phyloP scores from a whole-genome alignment of 2,113 vertebrate species.

The Tringa solitaria region DNA sequence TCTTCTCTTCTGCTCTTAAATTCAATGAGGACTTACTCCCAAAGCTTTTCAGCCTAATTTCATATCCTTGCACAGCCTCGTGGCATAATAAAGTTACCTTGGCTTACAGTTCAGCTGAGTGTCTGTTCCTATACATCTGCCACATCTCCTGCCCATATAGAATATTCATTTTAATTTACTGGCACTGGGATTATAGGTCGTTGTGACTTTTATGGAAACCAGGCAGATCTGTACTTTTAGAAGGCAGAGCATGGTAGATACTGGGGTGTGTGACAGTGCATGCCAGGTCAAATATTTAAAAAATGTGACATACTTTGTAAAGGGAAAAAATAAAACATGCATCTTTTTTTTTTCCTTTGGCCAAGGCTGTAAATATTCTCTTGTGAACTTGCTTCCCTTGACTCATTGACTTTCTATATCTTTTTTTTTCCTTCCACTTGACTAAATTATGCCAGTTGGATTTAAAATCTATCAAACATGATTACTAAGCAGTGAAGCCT shows the following conservation, averaged over 20 bases:
- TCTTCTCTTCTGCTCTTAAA: not conserved
- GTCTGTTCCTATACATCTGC: not conserved
- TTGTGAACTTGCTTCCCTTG: not conserved
- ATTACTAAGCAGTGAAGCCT: not conserved
- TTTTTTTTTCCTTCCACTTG: not conserved
- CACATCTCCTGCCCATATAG: rapidly evolving
- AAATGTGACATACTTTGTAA: not conserved
- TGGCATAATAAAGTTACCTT: not conserved
- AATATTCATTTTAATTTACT: not conserved
- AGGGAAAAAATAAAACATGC: not conserved
- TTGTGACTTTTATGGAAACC: not conserved
- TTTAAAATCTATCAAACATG: slow-evolving; percentile 3
- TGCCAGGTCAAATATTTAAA: not conserved
- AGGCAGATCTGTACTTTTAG: not conserved
- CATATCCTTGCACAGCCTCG: not conserved
- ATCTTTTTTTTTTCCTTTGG: not conserved
- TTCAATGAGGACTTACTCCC: not conserved
- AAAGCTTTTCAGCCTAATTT: not conserved
- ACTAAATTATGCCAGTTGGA: not conserved
- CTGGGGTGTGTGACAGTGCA: not conserved
- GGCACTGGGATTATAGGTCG: not conserved
- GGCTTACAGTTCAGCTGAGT: not conserved
- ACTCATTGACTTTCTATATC: not conserved
- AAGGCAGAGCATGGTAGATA: not conserved
- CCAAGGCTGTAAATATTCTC: not conserved